Conservation (phyloP, 2,888 invertebrate genomes). For the Lysandra coridon region DNA sequence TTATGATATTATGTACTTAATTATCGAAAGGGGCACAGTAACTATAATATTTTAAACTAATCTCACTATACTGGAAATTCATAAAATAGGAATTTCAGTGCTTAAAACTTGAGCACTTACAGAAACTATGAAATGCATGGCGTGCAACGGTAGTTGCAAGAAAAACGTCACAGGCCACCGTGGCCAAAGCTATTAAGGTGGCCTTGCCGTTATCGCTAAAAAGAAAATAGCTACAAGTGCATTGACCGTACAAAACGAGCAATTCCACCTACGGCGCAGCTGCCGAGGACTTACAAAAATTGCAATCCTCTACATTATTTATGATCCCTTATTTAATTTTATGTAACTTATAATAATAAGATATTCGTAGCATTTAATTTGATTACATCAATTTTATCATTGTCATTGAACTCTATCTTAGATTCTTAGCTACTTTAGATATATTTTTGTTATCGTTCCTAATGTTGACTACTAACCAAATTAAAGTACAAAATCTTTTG, state of each 20-base stretch:
- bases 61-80: neutral
- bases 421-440: neutral
- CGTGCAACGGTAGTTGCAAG: conserved; percentile 42
- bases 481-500: no score
- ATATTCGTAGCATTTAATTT: neutral
- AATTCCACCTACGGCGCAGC: conserved; percentile 38
- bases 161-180: conserved; percentile 51
- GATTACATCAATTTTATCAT: conserved; percentile 6
- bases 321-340: conserved; percentile 26
- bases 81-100: neutral
- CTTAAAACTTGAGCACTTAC: conserved; percentile 27
- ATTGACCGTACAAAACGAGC: conserved; percentile 38
- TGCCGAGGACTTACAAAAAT: conserved; percentile 37
- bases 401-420: neutral
- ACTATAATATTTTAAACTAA: neutral
- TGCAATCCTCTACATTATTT: conserved; percentile 26
- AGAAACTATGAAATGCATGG: conserved; percentile 35
- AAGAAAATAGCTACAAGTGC: conserved; percentile 57
- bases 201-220: conserved; percentile 73
- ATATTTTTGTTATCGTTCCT: no score
- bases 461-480: no score
- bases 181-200: conserved; percentile 70
- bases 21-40: neutral
- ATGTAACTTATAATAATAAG: neutral
- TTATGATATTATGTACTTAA: neutral